These are phyloP conservation scores for Epinotia brunnichana DNA, from an alignment of 2,888 invertebrate genomes.

Conservation along the genomic window DNA sequence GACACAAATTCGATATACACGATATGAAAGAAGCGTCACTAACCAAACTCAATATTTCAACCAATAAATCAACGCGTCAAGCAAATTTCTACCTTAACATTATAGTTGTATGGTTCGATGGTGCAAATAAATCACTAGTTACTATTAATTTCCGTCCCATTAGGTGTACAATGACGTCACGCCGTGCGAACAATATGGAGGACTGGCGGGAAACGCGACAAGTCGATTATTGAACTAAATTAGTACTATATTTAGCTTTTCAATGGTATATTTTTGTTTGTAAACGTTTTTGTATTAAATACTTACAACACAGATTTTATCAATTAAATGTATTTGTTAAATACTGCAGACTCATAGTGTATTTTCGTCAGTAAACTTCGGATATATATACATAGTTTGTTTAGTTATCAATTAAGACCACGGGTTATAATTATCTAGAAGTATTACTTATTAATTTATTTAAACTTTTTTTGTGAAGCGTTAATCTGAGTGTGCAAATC, in stretches of 20 bases:
- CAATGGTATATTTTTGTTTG: neutral
- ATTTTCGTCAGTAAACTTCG: too few relatives aligned
- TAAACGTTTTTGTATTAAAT: neutral
- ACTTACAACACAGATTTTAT: too few relatives aligned
- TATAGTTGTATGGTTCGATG: constrained; percentile 43
- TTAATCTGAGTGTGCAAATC: too few relatives aligned
- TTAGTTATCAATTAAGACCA: too few relatives aligned
- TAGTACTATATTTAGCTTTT: constrained; percentile 31
- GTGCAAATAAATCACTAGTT: constrained; percentile 56
- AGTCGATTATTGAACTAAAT: constrained; percentile 63
- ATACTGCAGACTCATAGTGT: too few relatives aligned
- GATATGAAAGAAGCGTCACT: neutral
- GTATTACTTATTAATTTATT: too few relatives aligned
- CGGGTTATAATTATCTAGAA: too few relatives aligned
- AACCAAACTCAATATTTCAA: constrained; percentile 22
- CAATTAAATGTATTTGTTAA: neutral
- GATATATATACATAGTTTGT: too few relatives aligned
- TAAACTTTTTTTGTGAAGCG: too few relatives aligned
- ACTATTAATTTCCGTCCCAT: constrained; percentile 80
- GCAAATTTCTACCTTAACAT: constrained; percentile 51
- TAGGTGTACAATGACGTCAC: constrained; percentile 74
- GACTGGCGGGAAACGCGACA: constrained; percentile 73
- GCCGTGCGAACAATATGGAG: constrained; percentile 71
- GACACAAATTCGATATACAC: neutral
- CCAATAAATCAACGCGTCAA: constrained; percentile 16